Percentiles rank a stretch among this genome's conserved stretches.
phyloP scores from a whole-genome alignment of 2,113 vertebrate genomes.

The Cinclus cinclus region DNA sequence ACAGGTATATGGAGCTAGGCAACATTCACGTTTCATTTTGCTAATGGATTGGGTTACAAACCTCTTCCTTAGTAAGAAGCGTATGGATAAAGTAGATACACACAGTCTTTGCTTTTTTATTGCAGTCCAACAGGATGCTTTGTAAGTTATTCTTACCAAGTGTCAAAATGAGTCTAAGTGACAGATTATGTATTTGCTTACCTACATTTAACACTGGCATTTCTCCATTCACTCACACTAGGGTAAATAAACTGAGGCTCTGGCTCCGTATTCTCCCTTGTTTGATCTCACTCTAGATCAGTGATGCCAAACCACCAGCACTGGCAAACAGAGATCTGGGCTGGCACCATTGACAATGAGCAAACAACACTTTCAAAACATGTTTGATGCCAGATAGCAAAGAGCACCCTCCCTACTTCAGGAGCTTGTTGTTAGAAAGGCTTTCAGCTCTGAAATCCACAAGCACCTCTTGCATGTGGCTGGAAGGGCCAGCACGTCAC shows the following conservation, averaged over 20 bases:
- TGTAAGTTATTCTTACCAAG: constrained; percentile 38
- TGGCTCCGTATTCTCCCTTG: constrained; percentile 8
- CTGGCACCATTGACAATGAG: constrained; percentile 53
- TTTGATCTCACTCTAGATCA: constrained; percentile 61
- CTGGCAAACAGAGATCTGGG: constrained; percentile 49
- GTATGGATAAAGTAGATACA: neutral
- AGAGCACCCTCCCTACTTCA: constrained; percentile 36
- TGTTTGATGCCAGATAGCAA: constrained; percentile 37
- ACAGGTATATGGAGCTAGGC: neutral
- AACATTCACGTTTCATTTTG: neutral
- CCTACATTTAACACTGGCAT: constrained; percentile 57
- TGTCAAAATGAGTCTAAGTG: constrained; percentile 59
- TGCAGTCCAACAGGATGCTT: constrained; percentile 40
- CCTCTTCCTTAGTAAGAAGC: neutral
- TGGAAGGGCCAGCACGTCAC: rapidly evolving
- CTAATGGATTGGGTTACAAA: neutral
- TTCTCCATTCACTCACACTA: constrained; percentile 39
- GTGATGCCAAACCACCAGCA: constrained; percentile 59
- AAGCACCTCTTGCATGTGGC: neutral
- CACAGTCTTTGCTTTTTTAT: neutral
- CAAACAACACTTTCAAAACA: constrained; percentile 64
- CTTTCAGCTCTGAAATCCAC: neutral
- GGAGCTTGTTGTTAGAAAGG: neutral
- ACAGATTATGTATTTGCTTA: constrained; percentile 63
- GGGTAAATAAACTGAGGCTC: constrained; percentile 60